phyloP scores from a whole-genome alignment of 2,113 vertebrate species.

The Arothron firmamentum region DNA sequence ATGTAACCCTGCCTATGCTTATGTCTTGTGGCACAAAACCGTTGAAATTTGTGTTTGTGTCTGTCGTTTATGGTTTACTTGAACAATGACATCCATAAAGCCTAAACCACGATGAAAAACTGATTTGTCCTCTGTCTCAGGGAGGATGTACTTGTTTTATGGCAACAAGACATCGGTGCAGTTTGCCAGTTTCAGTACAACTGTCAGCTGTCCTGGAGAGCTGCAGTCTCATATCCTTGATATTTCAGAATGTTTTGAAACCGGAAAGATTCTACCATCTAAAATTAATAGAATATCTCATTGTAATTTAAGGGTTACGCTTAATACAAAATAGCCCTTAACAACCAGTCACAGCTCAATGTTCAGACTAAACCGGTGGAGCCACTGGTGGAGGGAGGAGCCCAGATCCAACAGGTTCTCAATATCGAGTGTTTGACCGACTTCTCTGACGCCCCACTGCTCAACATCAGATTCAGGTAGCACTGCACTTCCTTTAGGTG shows the following conservation, averaged over 20 bases:
- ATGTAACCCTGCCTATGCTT: not conserved
- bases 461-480: conserved; percentile 89
- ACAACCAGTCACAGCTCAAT: conserved; percentile 79
- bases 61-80: not conserved
- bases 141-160: conserved; percentile 92
- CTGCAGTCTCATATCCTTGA: conserved; percentile 88
- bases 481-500: not conserved
- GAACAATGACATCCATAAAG: not conserved
- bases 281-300: too few relatives aligned
- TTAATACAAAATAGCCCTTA: conserved; percentile 57
- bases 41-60: not conserved
- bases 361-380: conserved; percentile 87
- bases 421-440: conserved; percentile 90
- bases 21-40: not conserved
- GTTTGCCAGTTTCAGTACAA: conserved; percentile 85
- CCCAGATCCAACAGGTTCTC: conserved; percentile 91
- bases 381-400: conserved; percentile 87
- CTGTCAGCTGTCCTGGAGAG: conserved; percentile 83
- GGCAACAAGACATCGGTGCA: conserved; percentile 93
- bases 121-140: conserved; percentile 59
- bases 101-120: not conserved
- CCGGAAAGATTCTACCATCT: not conserved
- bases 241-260: not conserved
- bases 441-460: conserved; percentile 81
- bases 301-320: not conserved